phyloP scores from a whole-genome alignment of 2,113 vertebrate species.

The Saimiri boliviensis region DNA sequence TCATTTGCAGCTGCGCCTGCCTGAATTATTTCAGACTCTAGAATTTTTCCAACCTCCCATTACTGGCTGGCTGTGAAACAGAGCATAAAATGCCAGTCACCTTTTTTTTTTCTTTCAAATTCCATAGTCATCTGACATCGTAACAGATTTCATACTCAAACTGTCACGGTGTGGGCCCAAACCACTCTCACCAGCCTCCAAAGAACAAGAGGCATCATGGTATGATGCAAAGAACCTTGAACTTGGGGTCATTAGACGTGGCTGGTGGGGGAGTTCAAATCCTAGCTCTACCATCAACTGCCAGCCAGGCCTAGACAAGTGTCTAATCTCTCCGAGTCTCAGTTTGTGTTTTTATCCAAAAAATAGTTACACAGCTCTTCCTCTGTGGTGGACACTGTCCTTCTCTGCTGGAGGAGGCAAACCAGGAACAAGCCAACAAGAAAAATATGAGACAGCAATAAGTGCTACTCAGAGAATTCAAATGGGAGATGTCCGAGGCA shows the following conservation, averaged over 20 bases:
- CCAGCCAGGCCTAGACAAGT: background rate
- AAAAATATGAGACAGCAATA: background rate
- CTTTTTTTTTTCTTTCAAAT: background rate
- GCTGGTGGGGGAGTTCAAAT: background rate
- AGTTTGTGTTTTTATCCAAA: background rate
- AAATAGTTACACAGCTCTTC: background rate
- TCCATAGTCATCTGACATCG: constrained; percentile 45
- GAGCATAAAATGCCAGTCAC: constrained; percentile 61
- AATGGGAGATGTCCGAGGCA: background rate
- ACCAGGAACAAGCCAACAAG: background rate
- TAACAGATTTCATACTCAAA: constrained; percentile 43
- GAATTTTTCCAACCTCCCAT: constrained; percentile 54
- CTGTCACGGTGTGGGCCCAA: background rate
- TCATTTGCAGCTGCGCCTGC: constrained; percentile 12
- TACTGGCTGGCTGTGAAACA: constrained; percentile 58
- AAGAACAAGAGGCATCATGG: background rate
- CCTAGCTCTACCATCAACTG: background rate
- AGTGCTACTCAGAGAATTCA: background rate
- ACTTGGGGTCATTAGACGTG: background rate
- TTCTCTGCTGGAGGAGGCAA: background rate
- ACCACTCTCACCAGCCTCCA: background rate
- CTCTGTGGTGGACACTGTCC: fast-evolving
- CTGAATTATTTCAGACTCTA: constrained; percentile 36
- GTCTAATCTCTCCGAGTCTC: too few relatives aligned
- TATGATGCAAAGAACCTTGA: background rate